These are phyloP conservation scores for Carabus problematicus DNA, from an alignment of 2,888 invertebrate species.

Conservation along the genomic window DNA sequence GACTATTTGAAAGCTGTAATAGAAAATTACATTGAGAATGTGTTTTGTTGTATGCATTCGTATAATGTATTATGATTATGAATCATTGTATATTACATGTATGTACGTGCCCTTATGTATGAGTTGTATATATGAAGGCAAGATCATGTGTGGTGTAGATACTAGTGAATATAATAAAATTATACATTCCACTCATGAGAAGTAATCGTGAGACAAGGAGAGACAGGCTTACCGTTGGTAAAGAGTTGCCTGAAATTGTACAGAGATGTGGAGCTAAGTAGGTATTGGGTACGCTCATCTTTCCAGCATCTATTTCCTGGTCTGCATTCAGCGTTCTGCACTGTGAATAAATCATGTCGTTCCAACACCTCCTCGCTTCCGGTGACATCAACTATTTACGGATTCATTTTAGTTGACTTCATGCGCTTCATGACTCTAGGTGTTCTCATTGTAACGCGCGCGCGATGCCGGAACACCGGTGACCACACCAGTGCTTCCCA, in stretches of 20 bases:
- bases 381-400: conserved; percentile 37
- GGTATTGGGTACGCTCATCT: conserved; percentile 31
- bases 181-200: conserved; percentile 22
- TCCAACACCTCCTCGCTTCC: conserved; percentile 35
- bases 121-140: not conserved
- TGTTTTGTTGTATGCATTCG: no score
- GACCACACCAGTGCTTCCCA: conserved; percentile 6
- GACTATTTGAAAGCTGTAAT: no score
- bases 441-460: conserved; percentile 11
- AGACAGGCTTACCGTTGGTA: not conserved
- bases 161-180: conserved; percentile 20
- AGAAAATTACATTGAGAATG: no score
- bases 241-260: not conserved
- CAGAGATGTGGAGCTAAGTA: conserved; percentile 13
- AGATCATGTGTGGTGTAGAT: conserved; percentile 2
- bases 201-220: not conserved
- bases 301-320: conserved; percentile 35
- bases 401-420: conserved; percentile 36
- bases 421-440: conserved; percentile 13
- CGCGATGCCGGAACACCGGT: not conserved
- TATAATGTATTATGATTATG: no score
- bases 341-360: conserved; percentile 38
- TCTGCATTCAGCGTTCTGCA: conserved; percentile 18
- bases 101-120: no score
- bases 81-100: no score